These are phyloP conservation scores for Pseudobourletiella spinata DNA, from an alignment of 1,140 invertebrate genomes.

Conservation along the genomic window DNA sequence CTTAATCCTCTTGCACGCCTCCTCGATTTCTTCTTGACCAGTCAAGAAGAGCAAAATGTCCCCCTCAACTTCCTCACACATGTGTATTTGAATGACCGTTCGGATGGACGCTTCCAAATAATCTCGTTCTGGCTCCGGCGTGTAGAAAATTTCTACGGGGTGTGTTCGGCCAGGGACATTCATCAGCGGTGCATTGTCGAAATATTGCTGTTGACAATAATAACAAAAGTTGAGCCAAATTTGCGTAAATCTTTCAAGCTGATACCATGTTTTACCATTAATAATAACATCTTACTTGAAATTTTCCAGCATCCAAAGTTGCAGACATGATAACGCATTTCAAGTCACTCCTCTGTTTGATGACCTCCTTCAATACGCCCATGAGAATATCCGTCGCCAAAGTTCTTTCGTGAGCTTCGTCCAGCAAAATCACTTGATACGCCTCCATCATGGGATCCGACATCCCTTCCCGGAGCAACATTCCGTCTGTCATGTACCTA, in stretches of 20 bases:
- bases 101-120: slow-evolving; percentile 97
- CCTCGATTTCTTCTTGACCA: slow-evolving; percentile 95
- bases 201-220: slow-evolving; percentile 85
- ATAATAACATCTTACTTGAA: slow-evolving; percentile 57
- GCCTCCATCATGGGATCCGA: slow-evolving; percentile 94
- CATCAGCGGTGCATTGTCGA: slow-evolving; percentile 96
- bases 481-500: slow-evolving; percentile 99
- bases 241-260: too few species aligned
- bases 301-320: slow-evolving; percentile 98
- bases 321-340: slow-evolving; percentile 99
- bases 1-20: slow-evolving; percentile 97
- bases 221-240: slow-evolving; percentile 27
- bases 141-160: slow-evolving; percentile 98
- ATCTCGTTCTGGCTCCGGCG: slow-evolving; percentile 94
- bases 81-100: slow-evolving; percentile 98
- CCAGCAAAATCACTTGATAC: slow-evolving; percentile 92
- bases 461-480: slow-evolving; percentile 98
- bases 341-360: slow-evolving; percentile 83
- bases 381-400: slow-evolving; percentile 97
- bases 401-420: slow-evolving; percentile 98
- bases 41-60: slow-evolving; percentile 94
- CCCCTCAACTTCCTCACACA: slow-evolving; percentile 92
- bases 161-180: slow-evolving; percentile 94
- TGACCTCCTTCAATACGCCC: slow-evolving; percentile 96
- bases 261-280: neutral